Conservation (phyloP, 1,140 invertebrate genomes). For the Meloidogyne exigua region DNA sequence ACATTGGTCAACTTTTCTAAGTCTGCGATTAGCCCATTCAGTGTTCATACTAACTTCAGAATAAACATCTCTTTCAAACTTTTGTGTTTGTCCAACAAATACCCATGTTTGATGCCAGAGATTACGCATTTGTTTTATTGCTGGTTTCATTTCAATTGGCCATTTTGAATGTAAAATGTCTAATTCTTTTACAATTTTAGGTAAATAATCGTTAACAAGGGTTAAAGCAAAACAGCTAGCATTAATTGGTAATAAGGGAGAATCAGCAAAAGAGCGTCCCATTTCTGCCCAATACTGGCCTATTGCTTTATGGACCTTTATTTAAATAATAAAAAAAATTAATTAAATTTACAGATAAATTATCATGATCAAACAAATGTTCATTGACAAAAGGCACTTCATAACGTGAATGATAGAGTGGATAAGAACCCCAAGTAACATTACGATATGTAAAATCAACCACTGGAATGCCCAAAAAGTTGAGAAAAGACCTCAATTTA, state of each 20-base stretch:
- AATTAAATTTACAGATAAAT: conserved; percentile 39
- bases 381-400: conserved; percentile 65
- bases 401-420: conserved; percentile 66
- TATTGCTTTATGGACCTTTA: conserved; percentile 60
- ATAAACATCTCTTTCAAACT: conserved; percentile 34
- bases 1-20: conserved; percentile 53
- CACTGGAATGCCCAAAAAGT: conserved; percentile 61
- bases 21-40: conserved; percentile 35
- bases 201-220: conserved; percentile 42
- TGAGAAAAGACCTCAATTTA: conserved; percentile 57
- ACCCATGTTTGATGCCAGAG: conserved; percentile 29
- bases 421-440: conserved; percentile 55
- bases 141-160: conserved; percentile 22
- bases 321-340: too few species aligned
- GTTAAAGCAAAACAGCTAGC: conserved; percentile 40
- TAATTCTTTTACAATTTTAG: conserved; percentile 33
- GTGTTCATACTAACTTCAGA: conserved; percentile 10
- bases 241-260: conserved; percentile 64
- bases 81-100: conserved; percentile 35
- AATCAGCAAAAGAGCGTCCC: conserved; percentile 63
- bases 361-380: conserved; percentile 62
- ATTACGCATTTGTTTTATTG: conserved; percentile 24
- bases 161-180: conserved; percentile 18
- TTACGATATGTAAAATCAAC: conserved; percentile 57
- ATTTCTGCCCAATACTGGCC: conserved; percentile 63